Conservation (phyloP, 1,140 invertebrate genomes). For the Cataglyphis hispanica region DNA sequence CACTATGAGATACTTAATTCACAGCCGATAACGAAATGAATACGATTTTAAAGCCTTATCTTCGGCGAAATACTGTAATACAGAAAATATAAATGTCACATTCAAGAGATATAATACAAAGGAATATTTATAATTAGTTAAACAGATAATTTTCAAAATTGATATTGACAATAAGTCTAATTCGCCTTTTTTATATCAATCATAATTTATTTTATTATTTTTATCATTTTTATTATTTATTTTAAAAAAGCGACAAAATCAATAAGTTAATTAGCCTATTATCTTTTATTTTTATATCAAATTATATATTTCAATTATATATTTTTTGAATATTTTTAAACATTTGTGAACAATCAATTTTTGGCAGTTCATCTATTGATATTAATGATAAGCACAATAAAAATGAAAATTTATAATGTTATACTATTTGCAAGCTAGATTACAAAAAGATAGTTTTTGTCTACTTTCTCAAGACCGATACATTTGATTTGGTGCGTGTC, state of each 20-base stretch:
- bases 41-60: background rate
- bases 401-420: background rate
- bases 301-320: background rate
- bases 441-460: conserved; percentile 28
- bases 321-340: background rate
- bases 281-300: background rate
- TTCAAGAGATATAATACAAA: background rate
- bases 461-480: conserved; percentile 47
- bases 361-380: background rate
- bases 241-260: background rate
- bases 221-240: background rate
- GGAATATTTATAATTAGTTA: background rate
- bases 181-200: background rate
- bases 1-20: background rate
- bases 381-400: background rate
- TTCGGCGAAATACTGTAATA: background rate
- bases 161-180: background rate
- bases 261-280: background rate
- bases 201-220: conserved; percentile 2
- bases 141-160: conserved; percentile 12
- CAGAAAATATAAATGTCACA: background rate
- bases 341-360: background rate
- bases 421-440: conserved; percentile 6
- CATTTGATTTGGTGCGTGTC: conserved; percentile 44
- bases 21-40: conserved; percentile 33